Percentiles rank a stretch among this genome's conserved stretches.
Evolutionary conservation across 2,888 invertebrate genomes (phyloP).

Genomic region (Agonopterix heracliana): DNA sequence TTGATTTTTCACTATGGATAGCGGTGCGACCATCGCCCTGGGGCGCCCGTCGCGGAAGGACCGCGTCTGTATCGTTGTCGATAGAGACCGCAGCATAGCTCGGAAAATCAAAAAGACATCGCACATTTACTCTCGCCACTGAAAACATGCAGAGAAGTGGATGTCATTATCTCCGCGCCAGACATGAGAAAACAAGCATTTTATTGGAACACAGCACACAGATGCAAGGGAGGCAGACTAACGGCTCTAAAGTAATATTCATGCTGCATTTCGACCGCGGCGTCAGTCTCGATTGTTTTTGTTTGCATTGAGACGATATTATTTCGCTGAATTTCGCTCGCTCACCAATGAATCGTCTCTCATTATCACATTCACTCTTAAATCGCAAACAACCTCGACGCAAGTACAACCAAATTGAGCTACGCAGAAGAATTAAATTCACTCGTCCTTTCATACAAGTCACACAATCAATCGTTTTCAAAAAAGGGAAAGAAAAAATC

Average conservation of each 20-base stretch:
- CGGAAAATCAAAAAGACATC: conserved; percentile 71
- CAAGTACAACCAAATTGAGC: conserved; percentile 70
- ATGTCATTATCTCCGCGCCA: conserved; percentile 38
- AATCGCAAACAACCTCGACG: conserved; percentile 54
- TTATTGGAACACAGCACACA: conserved; percentile 58
- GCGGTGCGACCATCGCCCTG: conserved; percentile 38
- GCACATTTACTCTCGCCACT: conserved; percentile 60
- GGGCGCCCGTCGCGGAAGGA: conserved; percentile 24
- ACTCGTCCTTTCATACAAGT: no score
- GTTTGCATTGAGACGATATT: conserved; percentile 29
- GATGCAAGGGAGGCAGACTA: conserved; percentile 62
- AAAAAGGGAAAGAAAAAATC: conserved; percentile 2
- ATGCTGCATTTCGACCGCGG: conserved; percentile 49
- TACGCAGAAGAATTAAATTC: conserved; percentile 10
- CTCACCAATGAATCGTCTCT: conserved; percentile 36
- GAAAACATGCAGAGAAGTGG: conserved; percentile 62
- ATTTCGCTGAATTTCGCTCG: conserved; percentile 73
- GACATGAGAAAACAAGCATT: conserved; percentile 45
- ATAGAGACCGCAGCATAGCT: conserved; percentile 53
- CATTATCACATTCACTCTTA: conserved; percentile 35
- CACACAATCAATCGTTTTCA: no score
- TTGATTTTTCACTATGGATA: conserved; percentile 69
- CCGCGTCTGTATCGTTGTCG: conserved; percentile 32
- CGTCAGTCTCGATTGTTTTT: conserved; percentile 26
- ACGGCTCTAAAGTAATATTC: conserved; percentile 49